Evolutionary conservation across 2,888 invertebrate genomes (phyloP), one percentile per base, ranked within the genome.

Genomic region (Amphipyra berbera): DNA sequence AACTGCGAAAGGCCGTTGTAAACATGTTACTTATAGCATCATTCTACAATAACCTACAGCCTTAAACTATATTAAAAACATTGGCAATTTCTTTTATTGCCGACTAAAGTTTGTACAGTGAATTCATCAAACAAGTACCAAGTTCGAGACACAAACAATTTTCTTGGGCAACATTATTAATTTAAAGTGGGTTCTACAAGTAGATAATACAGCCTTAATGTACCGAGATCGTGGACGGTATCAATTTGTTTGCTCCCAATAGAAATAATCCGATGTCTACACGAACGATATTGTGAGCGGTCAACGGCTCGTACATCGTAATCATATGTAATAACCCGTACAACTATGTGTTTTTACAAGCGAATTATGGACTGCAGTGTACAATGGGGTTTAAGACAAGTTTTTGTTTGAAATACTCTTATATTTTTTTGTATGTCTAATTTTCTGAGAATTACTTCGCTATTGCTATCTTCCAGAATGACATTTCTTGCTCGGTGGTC

Each of bases 251-350:
- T 74, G 77, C 61, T 76, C 70, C 59, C 68, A 74, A 78, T 74
- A 71, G 63, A 49, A 68, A 73, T 70, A 66, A 76, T 54, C 49
- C 54, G 30, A 37, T 53, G 61, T 60, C 76, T 72, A 70, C 75
- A 70, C 68, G 70, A 76, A 82, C 81, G 70, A 77, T 80, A 82
- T 79, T 82, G 82, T 81, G 79, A 77, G 70, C 76, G 84, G 88
- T 89, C 88, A 88, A 82, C 81, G 83, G 79, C 84, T 76, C 75
- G 21, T 30, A 7, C 6, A 30, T 30, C 30, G 79, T 89, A 85
- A 89, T 86, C 80, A 86, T 79, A 76, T 76, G 75, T 82, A 81
- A 84, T 85, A 81, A 85, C 67, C 71, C 61, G 65, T 65, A 66
- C 79, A 69, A 73, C 76, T 58, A 76, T 72, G 54, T 78, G 64